These are phyloP conservation scores for Eurystomus glaucurus DNA, from an alignment of 2,797 vertebrate species.

Conservation along the genomic window DNA sequence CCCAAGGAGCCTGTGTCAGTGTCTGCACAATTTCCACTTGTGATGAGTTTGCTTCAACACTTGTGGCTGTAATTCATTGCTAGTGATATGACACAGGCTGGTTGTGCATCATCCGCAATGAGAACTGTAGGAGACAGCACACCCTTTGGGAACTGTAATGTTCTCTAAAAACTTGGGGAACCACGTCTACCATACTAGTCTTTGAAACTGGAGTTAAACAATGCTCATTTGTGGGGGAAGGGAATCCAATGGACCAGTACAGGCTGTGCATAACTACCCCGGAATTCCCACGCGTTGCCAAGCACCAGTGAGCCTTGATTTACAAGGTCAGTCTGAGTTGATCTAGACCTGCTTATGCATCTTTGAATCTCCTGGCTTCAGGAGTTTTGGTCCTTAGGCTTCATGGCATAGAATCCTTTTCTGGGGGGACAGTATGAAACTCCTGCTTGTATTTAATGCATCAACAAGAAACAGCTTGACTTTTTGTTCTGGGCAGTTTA, in stretches of 20 bases:
- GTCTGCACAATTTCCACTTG: constrained; percentile 47
- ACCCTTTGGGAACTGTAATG: background rate
- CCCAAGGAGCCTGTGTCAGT: background rate
- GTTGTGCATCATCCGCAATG: background rate
- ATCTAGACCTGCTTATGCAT: background rate
- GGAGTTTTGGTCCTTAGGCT: background rate
- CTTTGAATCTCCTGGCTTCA: background rate
- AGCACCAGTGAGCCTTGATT: background rate
- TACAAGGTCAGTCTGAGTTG: background rate
- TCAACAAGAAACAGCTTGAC: background rate
- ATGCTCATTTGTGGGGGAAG: background rate
- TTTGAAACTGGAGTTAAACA: background rate
- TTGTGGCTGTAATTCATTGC: background rate
- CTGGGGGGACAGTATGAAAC: background rate
- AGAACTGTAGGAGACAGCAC: background rate
- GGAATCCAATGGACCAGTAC: background rate
- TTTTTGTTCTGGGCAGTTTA: background rate
- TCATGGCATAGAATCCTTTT: background rate
- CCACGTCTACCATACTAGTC: fast-evolving
- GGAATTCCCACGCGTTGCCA: background rate
- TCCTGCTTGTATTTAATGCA: background rate
- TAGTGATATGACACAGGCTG: background rate
- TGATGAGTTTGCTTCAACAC: background rate
- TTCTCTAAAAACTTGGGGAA: background rate
- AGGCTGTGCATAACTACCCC: background rate